Evolutionary conservation across 2,888 invertebrate genomes (phyloP).

Genomic region (Odontomyia ornata): DNA sequence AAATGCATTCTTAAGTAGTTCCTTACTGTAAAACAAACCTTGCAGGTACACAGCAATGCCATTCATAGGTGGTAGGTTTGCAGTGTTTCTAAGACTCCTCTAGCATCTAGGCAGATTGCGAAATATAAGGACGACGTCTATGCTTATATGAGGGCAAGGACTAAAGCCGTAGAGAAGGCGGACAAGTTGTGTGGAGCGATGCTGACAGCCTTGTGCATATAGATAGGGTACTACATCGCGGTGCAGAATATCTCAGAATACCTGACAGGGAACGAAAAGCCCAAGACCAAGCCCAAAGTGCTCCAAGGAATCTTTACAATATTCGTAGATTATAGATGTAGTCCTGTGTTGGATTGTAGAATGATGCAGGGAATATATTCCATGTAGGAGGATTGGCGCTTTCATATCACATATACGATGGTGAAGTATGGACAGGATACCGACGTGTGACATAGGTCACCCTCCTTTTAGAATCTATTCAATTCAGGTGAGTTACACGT

Average conservation of each 20-base stretch:
- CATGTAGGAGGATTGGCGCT: background rate
- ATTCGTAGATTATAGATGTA: background rate
- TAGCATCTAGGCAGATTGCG: background rate
- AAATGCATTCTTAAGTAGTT: slow-evolving; percentile 51
- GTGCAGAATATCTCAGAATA: slow-evolving; percentile 22
- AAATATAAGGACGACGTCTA: background rate
- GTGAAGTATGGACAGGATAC: background rate
- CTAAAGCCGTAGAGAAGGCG: background rate
- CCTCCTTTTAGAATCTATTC: slow-evolving; percentile 44
- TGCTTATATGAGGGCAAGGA: background rate
- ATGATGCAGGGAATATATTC: background rate
- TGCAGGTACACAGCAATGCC: slow-evolving; percentile 15
- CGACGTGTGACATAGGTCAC: slow-evolving; percentile 39
- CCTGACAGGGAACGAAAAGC: slow-evolving; percentile 23
- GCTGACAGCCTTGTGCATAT: slow-evolving; percentile 45
- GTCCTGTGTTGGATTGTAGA: background rate
- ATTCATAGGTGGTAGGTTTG: slow-evolving; percentile 23
- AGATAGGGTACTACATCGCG: slow-evolving; percentile 47
- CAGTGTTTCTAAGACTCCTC: background rate
- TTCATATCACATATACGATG: too few relatives aligned
- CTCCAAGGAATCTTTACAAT: slow-evolving; percentile 21
- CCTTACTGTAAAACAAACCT: slow-evolving; percentile 49
- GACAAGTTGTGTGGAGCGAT: background rate
- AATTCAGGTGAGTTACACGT: slow-evolving; percentile 50
- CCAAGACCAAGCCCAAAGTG: slow-evolving; percentile 23